phyloP scores from a whole-genome alignment of 2,113 vertebrate genomes.

The Toxotes jaculatrix region DNA sequence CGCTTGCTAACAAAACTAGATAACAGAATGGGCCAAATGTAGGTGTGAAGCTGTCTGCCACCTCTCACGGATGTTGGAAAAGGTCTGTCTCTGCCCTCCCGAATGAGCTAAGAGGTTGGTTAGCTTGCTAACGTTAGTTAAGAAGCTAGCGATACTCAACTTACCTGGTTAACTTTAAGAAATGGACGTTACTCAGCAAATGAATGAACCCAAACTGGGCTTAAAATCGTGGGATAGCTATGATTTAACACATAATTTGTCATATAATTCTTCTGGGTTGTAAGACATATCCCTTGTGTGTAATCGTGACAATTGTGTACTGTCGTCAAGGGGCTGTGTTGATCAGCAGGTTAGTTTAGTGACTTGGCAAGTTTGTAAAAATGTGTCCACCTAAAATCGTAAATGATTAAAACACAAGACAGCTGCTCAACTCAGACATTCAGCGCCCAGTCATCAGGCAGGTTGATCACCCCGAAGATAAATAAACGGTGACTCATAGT shows the following conservation, averaged over 20 bases:
- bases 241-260: background rate
- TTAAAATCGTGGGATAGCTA: background rate
- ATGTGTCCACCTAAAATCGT: background rate
- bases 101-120: slow-evolving; percentile 4
- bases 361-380: slow-evolving; percentile 25
- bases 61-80: background rate
- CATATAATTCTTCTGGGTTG: background rate
- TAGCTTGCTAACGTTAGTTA: slow-evolving; percentile 33
- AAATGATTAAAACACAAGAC: background rate
- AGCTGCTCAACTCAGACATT: background rate
- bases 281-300: background rate
- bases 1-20: slow-evolving; percentile 7
- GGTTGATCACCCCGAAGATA: slow-evolving; percentile 3
- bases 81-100: background rate
- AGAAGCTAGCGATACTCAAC: slow-evolving; percentile 33
- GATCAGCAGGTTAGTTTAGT: slow-evolving; percentile 14
- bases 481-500: slow-evolving; percentile 55
- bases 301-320: background rate
- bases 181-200: slow-evolving; percentile 36
- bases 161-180: slow-evolving; percentile 69
- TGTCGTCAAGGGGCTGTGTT: background rate
- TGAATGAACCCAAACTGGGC: background rate
- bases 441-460: slow-evolving; percentile 15
- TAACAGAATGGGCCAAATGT: no score
- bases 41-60: background rate